Evolutionary conservation across 2,113 vertebrate genomes (phyloP), one percentile per base, ranked within the genome.

Genomic region (Melanotaenia duboulayi): DNA sequence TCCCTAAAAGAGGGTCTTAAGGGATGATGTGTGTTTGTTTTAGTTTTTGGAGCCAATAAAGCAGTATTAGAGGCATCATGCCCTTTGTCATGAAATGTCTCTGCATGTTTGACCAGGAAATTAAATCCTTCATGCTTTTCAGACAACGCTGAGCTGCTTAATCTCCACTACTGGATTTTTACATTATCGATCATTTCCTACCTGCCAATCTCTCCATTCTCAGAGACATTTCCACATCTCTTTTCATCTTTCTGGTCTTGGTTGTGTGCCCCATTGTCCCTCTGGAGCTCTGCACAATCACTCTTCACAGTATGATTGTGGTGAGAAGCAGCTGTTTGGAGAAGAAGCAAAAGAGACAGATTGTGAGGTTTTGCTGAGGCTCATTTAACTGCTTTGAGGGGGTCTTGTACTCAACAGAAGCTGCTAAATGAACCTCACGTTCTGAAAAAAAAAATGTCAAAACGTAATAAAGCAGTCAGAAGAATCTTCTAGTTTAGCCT

Each of bases 341-440:
- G 55, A 78, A 65, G 62, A 76, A 65, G 59, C 6, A 56, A 78
- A 64, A 65, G 76, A 81, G 68, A 74, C 24, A 23, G 39, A 84
- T 66, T 71, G 82, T 72, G 83, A 74, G 68, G 25, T 77, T 80
- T 81, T 3, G 55, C 58, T 10, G 5, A 52, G 87, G 85, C 86
- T 90, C 87, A 89, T 91, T 90, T 86, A 84, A 71, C 82, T 61
- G 80, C 78, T 81, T 83, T 82, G 57, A 23, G 78, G 84, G 76
- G 80, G 74, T 17, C 19, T 0, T 63, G 54, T 51, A 60, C 70
- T 60, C 51, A 20, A 55, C 44, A 70, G 55, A 70, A 72, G 76
- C 16, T 51, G 68, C 65, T 80, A 81, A 87, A 87, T 87, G 74
- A 80, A 48, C 46, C 72, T 39, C 4, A 68, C 17, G 44, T 48